Base-by-base conservation (phyloP, 2,888 invertebrate species). In the Synergus japonicus region DNA sequence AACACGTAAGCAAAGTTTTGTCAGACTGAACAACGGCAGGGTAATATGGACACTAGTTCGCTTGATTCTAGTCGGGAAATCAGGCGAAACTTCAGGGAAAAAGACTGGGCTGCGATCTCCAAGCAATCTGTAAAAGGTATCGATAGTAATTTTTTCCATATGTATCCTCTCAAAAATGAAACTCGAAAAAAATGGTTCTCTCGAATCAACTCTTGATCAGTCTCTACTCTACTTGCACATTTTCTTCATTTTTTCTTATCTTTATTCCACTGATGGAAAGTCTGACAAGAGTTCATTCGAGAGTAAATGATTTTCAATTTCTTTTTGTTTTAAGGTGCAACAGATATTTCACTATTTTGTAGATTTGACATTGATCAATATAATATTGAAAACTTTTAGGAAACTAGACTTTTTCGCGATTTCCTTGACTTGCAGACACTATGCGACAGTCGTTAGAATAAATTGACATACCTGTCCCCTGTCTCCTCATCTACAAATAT, bases 401-500 rank as follows among this genome's bases (percentile, higher is more conserved):
- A 37, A 37, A 37, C 37, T 37, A 37, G 37, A 37, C 37, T 4
- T 37, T 5, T 0, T 37, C 5, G 5, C 5, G 37, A 37, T 37
- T 37, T 37, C 37, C 0, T 7, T 37, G 37, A 7, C 37, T 37
- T 37, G 37, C 0, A 37, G 18, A 37, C 22, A 22, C 15, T 15
- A 13, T 0, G 1, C 1, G 7, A 49, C n/a, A 49, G n/a, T n/a
- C 15, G 2, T 49, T 60, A 22, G 18, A 60, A 37, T n/a, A 22
- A 8, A 15, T 54, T 44, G 18, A 15, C 80, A 86, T 82, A 91
- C 92, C 94, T 93, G 87, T 97, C 96, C 76, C 94, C 94, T 0
- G 96, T 96, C 0, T 93, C 91, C 0, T 94, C 92, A 89, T 97
- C 97, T 0, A 95, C 93, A 88, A 97, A 97, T 82, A 97, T 95